Evolutionary conservation across 2,113 vertebrate genomes (phyloP).

Genomic region (Dinomys branickii): DNA sequence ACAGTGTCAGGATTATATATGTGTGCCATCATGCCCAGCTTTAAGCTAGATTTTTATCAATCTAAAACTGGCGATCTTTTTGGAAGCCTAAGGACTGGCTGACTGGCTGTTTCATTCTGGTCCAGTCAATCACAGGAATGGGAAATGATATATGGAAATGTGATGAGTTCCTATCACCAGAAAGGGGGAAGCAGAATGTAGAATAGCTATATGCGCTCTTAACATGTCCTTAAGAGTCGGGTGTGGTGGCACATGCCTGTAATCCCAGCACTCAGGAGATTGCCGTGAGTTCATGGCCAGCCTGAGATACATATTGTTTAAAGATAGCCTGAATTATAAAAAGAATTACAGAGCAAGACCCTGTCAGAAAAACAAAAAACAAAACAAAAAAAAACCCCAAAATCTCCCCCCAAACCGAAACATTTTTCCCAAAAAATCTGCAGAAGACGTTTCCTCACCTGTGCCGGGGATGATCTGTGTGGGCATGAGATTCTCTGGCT

Average conservation of each 20-base stretch:
- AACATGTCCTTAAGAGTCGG: neutral
- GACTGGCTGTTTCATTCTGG: constrained; percentile 30
- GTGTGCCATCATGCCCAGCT: neutral
- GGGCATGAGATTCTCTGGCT: constrained; percentile 99
- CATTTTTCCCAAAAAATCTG: neutral
- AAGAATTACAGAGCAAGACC: neutral
- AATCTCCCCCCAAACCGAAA: neutral
- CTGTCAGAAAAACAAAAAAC: neutral
- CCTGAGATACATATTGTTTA: neutral
- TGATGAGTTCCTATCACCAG: neutral
- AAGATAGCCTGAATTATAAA: neutral
- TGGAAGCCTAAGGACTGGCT: neutral
- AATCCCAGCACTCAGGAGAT: neutral
- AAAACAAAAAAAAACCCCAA: neutral
- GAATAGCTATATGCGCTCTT: neutral
- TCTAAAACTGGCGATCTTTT: constrained; percentile 54
- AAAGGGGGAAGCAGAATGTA: neutral
- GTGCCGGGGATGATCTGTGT: constrained; percentile 99
- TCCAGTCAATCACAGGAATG: neutral
- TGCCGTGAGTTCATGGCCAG: neutral
- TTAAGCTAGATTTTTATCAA: neutral
- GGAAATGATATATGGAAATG: constrained; percentile 32
- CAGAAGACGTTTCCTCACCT: constrained; percentile 87
- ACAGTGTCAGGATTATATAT: neutral
- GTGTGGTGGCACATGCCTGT: neutral